Conservation (phyloP, 2,113 vertebrate species). For the Mellivora capensis region DNA sequence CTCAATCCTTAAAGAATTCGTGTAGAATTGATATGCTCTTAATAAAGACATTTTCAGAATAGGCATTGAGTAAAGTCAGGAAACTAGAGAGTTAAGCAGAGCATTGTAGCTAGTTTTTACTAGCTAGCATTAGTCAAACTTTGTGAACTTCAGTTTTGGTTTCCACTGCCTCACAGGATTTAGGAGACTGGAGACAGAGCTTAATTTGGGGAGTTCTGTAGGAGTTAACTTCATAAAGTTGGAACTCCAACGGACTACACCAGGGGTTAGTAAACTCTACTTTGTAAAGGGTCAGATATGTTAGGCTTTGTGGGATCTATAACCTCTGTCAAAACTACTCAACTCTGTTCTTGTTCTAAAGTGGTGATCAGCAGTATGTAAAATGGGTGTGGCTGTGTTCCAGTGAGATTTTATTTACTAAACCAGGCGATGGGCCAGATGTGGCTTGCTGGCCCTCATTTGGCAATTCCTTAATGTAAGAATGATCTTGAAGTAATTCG, state of each 20-base stretch:
- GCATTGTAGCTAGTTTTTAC: background rate
- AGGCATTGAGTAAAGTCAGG: background rate
- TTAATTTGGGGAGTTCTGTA: background rate
- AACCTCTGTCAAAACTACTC: background rate
- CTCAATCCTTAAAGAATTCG: background rate
- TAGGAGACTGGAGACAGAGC: background rate
- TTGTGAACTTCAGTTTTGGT: background rate
- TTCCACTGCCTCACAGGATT: background rate
- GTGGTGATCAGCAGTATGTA: background rate
- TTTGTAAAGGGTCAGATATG: background rate
- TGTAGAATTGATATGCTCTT: background rate
- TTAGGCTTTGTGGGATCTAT: background rate
- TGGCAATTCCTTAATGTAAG: too few relatives aligned
- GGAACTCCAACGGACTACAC: background rate
- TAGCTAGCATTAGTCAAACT: background rate
- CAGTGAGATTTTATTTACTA: background rate
- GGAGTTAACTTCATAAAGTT: background rate
- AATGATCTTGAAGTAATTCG: too few relatives aligned
- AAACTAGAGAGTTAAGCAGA: background rate
- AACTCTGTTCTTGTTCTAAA: background rate
- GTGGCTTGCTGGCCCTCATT: too few relatives aligned
- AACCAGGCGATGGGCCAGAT: too few relatives aligned
- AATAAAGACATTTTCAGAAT: background rate
- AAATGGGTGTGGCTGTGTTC: background rate
- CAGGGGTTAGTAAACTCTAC: background rate